Base-by-base conservation (phyloP, 2,888 invertebrate species). In the Dasypolia templi region DNA sequence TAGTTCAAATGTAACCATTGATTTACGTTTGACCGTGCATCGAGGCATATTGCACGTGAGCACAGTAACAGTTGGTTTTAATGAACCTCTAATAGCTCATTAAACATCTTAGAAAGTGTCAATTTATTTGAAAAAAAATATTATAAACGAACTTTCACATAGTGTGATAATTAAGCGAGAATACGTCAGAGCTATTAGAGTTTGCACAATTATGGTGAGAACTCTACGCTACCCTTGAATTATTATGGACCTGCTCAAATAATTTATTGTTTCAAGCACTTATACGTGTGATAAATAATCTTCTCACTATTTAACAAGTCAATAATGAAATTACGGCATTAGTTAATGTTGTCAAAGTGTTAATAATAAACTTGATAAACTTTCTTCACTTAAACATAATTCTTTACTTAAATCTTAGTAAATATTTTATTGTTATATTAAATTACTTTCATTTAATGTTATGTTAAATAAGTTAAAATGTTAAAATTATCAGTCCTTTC, bases 91-190 rank as follows among this genome's bases (percentile, higher is more conserved):
- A 7, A 42, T n/a, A 46, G 2, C 11, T 53, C 22, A 73, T 61
- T 80, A 49, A 63, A 84, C 42, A 62, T 63, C 51, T 29, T 75
- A 86, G 72, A 84, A 85, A 86, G 81, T 83, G 63, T 68, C 62
- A 67, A 72, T 70, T 68, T 66, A 67, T 53, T 75, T 71, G 4
- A 44, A 32, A 59, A 63, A 70, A 1, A 6, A 26, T 17, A 62
- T 62, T 44, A 46, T 68, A 26, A 59, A 51, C 14, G 35, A 67
- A 76, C 76, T 79, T 83, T 83, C 86, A 63, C 83, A 70, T 44
- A 35, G 22, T 46, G 44, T 69, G 32, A 58, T 75, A 62, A 72
- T 72, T 67, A 80, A 67, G 65, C 68, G 61, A 64, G 44, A 75
- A 72, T 53, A 19, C 58, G 72, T 72, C 39, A 58, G 19, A 56